Evolutionary conservation across 1,140 invertebrate genomes (phyloP).

Genomic region (Neoseiulus cucumeris): DNA sequence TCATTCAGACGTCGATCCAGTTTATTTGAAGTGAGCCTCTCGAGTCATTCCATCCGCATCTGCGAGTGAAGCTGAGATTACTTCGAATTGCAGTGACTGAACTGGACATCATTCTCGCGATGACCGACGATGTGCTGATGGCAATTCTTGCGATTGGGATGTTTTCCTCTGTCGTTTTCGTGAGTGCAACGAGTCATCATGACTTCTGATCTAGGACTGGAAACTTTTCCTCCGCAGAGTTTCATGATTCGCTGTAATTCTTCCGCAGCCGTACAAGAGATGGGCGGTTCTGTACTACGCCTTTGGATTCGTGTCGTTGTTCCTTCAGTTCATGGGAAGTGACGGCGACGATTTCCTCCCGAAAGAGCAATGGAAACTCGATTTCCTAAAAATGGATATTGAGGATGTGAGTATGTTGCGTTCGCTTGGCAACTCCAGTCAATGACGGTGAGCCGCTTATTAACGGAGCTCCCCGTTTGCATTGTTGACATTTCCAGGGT

Average conservation of each 20-base stretch:
- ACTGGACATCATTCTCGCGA: background rate
- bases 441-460: background rate
- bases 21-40: too few species aligned
- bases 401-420: background rate
- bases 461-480: background rate
- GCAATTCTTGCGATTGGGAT: background rate
- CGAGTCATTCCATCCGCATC: too few species aligned
- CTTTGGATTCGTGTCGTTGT: background rate
- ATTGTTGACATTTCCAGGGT: background rate
- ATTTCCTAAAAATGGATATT: background rate
- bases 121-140: background rate
- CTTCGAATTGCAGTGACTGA: background rate
- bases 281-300: background rate
- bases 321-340: background rate
- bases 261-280: background rate
- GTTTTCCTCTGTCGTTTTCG: slow-evolving; percentile 5
- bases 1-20: too few species aligned
- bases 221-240: background rate
- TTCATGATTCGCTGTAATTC: background rate
- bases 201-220: background rate
- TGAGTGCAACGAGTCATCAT: background rate
- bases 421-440: background rate
- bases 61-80: too few species aligned
- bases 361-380: background rate
- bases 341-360: background rate